Base-by-base conservation (phyloP, 2,888 invertebrate species). In the Cartodere bifasciata region DNA sequence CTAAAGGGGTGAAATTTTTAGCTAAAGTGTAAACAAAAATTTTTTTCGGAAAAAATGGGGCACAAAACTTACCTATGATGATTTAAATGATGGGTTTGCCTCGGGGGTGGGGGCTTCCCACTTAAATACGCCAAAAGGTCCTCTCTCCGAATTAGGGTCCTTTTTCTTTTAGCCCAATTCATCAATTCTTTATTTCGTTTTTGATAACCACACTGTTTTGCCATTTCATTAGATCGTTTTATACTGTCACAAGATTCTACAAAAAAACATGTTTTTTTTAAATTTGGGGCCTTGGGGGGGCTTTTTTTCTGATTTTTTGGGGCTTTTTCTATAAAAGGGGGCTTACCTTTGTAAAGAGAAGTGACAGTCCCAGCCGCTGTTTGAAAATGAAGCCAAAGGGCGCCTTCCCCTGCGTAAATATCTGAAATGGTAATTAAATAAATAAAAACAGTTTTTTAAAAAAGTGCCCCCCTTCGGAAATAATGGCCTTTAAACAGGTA, bases 311-410 rank as follows among this genome's bases (percentile, higher is more conserved):
- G 6, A 17, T 17, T 17, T 17, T 17, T 9, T 7, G 6, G 11
- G 10, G 24, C 11, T 24, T 9, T 9, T n/a, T n/a, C 9, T 24
- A 7, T 6, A 24, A 9, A 7, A 27, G 11, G 13, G 6, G 37
- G 49, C 50, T 45, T 57, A 78, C 81, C 81, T 77, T 79, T 81
- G 58, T 81, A 82, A 41, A 82, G 63, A 33, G 75, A 68, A 39
- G 82, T 81, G 42, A 81, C 77, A 42, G 78, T 76, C 35, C 79
- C 77, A 46, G 81, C 81, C 47, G 82, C 81, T 47, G 77, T 79
- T 61, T 82, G 81, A 60, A 82, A 82, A 46, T 81, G 79, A 52
- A 78, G 57, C 81, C 81, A 81, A 36, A 77, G 58, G 37, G 74
- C 68, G 38, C 72, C 72, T 46, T 67, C 67, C 25, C 62, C 59